These are phyloP conservation scores for Epistrophella euchroma DNA, from an alignment of 2,888 invertebrate species.

Conservation along the genomic window DNA sequence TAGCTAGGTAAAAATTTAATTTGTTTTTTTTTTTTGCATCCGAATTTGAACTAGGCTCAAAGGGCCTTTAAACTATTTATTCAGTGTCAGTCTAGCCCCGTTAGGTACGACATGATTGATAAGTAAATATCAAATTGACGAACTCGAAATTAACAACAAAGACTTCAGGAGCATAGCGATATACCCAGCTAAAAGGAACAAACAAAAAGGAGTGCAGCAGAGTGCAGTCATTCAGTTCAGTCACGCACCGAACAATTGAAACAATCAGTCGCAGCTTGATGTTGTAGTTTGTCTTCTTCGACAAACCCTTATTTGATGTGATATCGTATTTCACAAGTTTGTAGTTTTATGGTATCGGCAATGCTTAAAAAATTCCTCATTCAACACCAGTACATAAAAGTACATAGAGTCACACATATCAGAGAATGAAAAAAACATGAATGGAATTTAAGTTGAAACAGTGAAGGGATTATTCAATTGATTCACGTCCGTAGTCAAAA, in stretches of 20 bases:
- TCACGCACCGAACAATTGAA: constrained; percentile 67
- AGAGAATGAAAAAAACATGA: background rate
- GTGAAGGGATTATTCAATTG: constrained; percentile 19
- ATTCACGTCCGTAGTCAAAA: constrained; percentile 7
- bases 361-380: constrained; percentile 23
- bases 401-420: constrained; percentile 9
- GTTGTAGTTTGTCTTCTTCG: constrained; percentile 1
- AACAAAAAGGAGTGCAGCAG: constrained; percentile 10
- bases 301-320: constrained; percentile 40
- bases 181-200: background rate
- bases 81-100: background rate
- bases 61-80: background rate
- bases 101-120: background rate
- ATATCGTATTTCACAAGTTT: constrained; percentile 53
- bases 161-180: background rate
- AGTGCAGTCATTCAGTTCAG: constrained; percentile 53
- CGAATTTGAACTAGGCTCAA: too few species aligned
- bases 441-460: constrained; percentile 15
- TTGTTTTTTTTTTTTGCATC: too few species aligned
- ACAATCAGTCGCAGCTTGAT: constrained; percentile 54
- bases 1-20: too few species aligned
- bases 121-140: constrained; percentile 23
- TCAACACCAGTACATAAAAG: background rate
- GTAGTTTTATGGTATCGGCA: constrained; percentile 63
- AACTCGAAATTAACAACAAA: too few species aligned